A percentile compares a stretch with the other conserved stretches of the same genome.
Evolutionary conservation across 2,888 invertebrate species (phyloP).

Genomic region (Amphipoea lucens): DNA sequence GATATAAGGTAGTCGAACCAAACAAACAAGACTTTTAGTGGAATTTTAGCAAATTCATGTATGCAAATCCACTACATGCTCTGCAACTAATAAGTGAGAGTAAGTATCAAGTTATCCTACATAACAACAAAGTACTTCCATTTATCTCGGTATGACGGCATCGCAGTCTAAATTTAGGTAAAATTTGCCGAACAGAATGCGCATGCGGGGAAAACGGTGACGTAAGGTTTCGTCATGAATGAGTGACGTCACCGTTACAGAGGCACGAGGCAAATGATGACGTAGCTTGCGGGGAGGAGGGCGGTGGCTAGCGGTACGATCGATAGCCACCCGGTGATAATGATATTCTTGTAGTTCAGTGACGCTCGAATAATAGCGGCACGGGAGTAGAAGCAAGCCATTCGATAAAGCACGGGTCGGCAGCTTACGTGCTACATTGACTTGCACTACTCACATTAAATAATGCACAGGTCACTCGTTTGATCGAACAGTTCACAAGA

Average conservation of each 20-base stretch:
- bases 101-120: conserved; percentile 33
- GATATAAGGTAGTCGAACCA: not conserved
- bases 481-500: conserved; percentile 76
- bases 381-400: conserved; percentile 77
- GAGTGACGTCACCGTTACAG: conserved; percentile 77
- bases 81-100: conserved; percentile 27
- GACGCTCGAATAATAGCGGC: conserved; percentile 80
- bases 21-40: conserved; percentile 4
- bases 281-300: conserved; percentile 76
- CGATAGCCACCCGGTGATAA: conserved; percentile 78
- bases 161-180: conserved; percentile 73
- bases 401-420: conserved; percentile 83
- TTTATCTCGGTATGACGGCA: conserved; percentile 65
- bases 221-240: conserved; percentile 79
- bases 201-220: conserved; percentile 82
- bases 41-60: conserved; percentile 8
- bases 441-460: conserved; percentile 71
- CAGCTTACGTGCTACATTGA: conserved; percentile 79
- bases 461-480: conserved; percentile 79
- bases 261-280: conserved; percentile 78
- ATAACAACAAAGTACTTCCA: conserved; percentile 47
- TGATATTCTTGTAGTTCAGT: conserved; percentile 80
- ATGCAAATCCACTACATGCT: conserved; percentile 6
- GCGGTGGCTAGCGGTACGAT: conserved; percentile 65
- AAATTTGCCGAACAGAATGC: conserved; percentile 56